Conservation (phyloP, 1,140 invertebrate species). For the Cotesia glomerata region DNA sequence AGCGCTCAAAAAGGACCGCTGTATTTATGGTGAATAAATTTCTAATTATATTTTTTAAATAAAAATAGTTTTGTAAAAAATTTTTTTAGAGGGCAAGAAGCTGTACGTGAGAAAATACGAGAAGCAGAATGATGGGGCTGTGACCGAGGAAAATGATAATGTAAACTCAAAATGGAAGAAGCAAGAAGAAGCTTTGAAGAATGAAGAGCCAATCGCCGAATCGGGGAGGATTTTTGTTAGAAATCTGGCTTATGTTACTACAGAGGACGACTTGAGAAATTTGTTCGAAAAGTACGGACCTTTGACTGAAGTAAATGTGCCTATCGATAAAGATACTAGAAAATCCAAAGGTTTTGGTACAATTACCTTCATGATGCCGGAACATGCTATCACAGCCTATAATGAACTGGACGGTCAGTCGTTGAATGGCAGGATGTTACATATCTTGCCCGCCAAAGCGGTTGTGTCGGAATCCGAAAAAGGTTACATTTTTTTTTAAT, state of each 20-base stretch:
- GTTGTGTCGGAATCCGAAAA: conserved; percentile 65
- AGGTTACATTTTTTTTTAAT: background rate
- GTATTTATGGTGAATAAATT: conserved; percentile 74
- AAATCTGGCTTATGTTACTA: conserved; percentile 89
- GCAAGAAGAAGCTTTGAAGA: conserved; percentile 73
- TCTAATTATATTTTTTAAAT: conserved; percentile 11
- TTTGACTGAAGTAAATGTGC: conserved; percentile 86
- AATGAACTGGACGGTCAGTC: conserved; percentile 85
- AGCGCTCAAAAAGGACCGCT: conserved; percentile 85
- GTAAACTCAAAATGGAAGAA: conserved; percentile 69
- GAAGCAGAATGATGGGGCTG: conserved; percentile 58
- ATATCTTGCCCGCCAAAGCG: conserved; percentile 87
- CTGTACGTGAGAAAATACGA: conserved; percentile 72
- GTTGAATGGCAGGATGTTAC: conserved; percentile 91
- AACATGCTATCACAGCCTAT: conserved; percentile 92
- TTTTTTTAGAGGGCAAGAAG: conserved; percentile 68
- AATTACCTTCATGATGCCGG: conserved; percentile 92
- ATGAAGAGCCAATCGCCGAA: conserved; percentile 84
- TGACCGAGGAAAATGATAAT: conserved; percentile 47
- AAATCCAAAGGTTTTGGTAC: conserved; percentile 94
- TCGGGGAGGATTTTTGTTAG: conserved; percentile 94
- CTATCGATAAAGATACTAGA: conserved; percentile 84
- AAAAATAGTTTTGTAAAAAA: background rate
- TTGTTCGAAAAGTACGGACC: conserved; percentile 90
- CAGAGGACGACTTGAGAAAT: conserved; percentile 84